Evolutionary conservation across 2,113 vertebrate species (phyloP), one percentile per base, ranked within the genome.

Genomic region (Crotophaga sulcirostris): DNA sequence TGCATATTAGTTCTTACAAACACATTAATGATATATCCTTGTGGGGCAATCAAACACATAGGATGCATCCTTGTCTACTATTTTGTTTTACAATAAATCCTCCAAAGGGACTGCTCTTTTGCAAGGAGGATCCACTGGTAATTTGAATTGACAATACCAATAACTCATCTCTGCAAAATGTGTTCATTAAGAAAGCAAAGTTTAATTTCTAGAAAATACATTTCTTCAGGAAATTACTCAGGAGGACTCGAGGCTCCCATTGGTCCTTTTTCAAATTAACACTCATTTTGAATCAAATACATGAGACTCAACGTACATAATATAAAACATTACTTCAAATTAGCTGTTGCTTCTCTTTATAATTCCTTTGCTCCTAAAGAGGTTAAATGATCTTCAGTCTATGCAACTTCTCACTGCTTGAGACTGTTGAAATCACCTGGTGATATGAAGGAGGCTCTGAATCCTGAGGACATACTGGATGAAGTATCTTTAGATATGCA

Each of bases 191-290:
- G 70, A 93, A 89, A 93, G 60, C 62, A 72, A 93, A 89, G 63
- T 91, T 96, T 96, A 93, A 94, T 94, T 96, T 97, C 78, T 79
- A 95, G 82, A 74, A 96, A 90, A 90, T 78, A 72, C n/a, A 45
- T 96, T 96, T 89, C 77, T 94, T 89, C 67, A 64, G 68, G 68
- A 94, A 89, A 94, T 94, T 81, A 56, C 92, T 84, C 83, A 34
- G 51, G 90, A 90, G 83, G 11, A 8, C 72, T 89, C 84, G 56
- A 38, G 79, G 28, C 14, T 96, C 93, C 92, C 92, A 18, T 78
- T 92, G 60, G 76, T 87, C 83, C 73, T 96, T 85, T 91, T 88
- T 68, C 69, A 93, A 93, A 94, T 96, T 88, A 93, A 80, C 81
- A n/a, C 68, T 94, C 9, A 70, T 93, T 91, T 92, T 55, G 29